Conservation (phyloP, 2,888 invertebrate genomes). For the Baronia brevicornis region DNA sequence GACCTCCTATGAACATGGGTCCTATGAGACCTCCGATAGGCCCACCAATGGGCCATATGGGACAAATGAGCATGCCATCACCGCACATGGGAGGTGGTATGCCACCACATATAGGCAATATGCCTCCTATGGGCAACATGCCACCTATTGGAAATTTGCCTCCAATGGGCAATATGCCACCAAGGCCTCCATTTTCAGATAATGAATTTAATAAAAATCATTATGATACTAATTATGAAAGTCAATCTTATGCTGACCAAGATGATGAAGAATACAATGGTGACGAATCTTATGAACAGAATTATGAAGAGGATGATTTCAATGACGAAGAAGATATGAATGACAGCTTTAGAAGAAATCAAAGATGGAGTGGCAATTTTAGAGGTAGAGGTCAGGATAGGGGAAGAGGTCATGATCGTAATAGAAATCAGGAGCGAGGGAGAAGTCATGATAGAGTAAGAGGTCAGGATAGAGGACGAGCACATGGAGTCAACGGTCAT, state of each 20-base stretch:
- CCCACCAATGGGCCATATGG: conserved; percentile 30
- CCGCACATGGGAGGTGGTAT: conserved; percentile 26
- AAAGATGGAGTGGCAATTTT: conserved; percentile 52
- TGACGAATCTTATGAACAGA: conserved; percentile 41
- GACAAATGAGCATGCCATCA: conserved; percentile 32
- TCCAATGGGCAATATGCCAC: conserved; percentile 30
- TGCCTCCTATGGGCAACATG: conserved; percentile 28
- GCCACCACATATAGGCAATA: conserved; percentile 32
- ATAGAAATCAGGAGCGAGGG: conserved; percentile 41
- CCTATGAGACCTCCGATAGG: conserved; percentile 29
- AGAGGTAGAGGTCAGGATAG: conserved; percentile 48
- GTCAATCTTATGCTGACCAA: conserved; percentile 47
- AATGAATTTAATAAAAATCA: conserved; percentile 60
- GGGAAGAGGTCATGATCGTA: conserved; percentile 48
- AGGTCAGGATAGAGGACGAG: conserved; percentile 46
- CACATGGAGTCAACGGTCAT: conserved; percentile 32
- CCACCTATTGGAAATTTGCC: conserved; percentile 22
- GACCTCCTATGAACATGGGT: conserved; percentile 23
- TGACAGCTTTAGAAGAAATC: conserved; percentile 41
- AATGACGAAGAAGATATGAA: conserved; percentile 45
- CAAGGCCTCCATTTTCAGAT: conserved; percentile 45
- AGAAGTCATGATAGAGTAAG: conserved; percentile 39
- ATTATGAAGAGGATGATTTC: conserved; percentile 45
- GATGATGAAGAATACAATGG: conserved; percentile 43
- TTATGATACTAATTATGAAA: conserved; percentile 48